Base-by-base conservation (phyloP, 2,113 vertebrate genomes). In the Brachionichthys hirsutus region DNA sequence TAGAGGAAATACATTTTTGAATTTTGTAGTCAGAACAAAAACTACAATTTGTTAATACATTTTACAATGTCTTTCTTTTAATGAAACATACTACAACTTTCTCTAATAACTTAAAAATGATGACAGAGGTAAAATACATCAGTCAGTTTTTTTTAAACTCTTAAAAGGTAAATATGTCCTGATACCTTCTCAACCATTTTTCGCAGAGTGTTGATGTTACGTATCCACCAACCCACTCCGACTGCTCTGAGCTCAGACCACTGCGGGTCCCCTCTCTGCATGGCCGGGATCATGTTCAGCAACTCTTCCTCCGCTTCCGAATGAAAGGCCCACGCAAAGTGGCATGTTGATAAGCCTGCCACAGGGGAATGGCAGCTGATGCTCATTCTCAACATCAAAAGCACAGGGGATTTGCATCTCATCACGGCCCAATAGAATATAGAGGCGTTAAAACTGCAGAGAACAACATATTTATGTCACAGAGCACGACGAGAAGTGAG, bases 291-390 rank as follows among this genome's bases (percentile, higher is more conserved):
- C 94, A 95, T 97, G 86, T 95, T 98, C 73, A 99, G 92, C 84
- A 97, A 61, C 85, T 99, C 97, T 72, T 98, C 97, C 65, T 98
- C 96, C 0, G 97, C 96, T 80, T 98, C 97, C 0, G 97, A 99
- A 80, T 99, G 97, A 88, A 98, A 99, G 52, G 97, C 97, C 97
- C 97, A 99, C 2, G 97, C 97, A 89, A 98, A 99, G 88, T 99
- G 97, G 82, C 96, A 99, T 0, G 97, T 99, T 16, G 97, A 98
- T 9, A 99, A 85, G 40, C 97, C 97, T 99, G 78, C 2, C 48
- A 43, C 0, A 30, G 40, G 18, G 14, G 11, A 40, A n/a, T 42
- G 16, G 35, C 12, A 35, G 9, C 9, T 41, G 44, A 6, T 16
- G 11, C 16, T 61, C 13, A 71, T 19, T 34, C 0, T 13, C 7